Conservation (phyloP, 2,888 invertebrate species). For the Troides oblongomaculatus region DNA sequence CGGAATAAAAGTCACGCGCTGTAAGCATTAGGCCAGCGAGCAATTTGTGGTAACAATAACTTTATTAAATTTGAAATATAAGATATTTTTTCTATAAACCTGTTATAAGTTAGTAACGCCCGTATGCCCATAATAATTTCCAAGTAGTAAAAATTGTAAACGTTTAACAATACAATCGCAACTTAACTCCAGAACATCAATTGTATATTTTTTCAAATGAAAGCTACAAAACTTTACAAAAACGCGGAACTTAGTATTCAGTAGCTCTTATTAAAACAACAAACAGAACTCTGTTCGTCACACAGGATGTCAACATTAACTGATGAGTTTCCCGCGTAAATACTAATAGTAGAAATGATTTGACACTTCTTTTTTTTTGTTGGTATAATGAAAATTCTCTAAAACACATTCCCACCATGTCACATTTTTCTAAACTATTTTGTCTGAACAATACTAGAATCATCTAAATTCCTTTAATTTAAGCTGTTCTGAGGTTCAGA, state of each 20-base stretch:
- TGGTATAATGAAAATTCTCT: background rate
- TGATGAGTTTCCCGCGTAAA: constrained; percentile 1
- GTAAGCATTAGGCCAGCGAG: no score
- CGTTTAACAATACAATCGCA: background rate
- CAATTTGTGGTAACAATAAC: no score
- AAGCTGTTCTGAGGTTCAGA: background rate
- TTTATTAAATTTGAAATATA: no score
- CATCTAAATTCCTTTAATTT: background rate
- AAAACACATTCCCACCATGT: background rate
- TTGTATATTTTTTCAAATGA: background rate
- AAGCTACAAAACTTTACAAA: background rate
- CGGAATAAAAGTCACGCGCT: no score
- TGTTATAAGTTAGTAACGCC: no score
- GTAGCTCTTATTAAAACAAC: constrained; percentile 16
- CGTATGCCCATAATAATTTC: no score
- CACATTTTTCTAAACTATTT: background rate
- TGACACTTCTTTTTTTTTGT: background rate
- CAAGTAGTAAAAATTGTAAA: background rate
- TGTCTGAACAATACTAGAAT: background rate
- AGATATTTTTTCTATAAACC: no score
- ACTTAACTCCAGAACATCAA: background rate
- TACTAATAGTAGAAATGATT: background rate
- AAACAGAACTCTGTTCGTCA: constrained; percentile 9
- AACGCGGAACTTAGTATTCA: background rate
- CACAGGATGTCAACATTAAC: constrained; percentile 4